Evolutionary conservation across 2,797 vertebrate genomes (phyloP).

Genomic region (Loris lydekkerianus): DNA sequence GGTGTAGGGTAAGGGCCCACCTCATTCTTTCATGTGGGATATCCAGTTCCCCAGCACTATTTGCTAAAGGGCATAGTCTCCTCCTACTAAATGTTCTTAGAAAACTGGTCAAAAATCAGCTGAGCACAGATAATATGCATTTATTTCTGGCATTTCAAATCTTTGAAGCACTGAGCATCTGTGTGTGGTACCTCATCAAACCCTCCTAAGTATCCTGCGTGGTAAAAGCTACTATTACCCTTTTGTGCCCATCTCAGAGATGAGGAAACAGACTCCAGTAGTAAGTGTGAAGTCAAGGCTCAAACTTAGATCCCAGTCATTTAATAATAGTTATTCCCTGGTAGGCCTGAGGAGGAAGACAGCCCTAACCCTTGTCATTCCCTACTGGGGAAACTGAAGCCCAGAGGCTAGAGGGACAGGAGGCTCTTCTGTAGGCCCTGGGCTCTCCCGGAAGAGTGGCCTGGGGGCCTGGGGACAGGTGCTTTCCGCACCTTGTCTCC

Average conservation of each 20-base stretch:
- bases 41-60: accelerated
- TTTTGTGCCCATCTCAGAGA: not conserved
- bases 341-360: not conserved
- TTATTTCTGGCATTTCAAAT: not conserved
- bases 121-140: accelerated
- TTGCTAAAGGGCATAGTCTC: not conserved
- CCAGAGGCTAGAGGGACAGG: not conserved
- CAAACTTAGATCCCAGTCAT: not conserved
- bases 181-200: accelerated
- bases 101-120: accelerated
- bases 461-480: not conserved
- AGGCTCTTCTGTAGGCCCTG: not conserved
- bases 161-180: accelerated
- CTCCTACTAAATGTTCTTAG: not conserved
- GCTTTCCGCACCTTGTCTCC: not conserved
- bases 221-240: too few species aligned
- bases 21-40: not conserved
- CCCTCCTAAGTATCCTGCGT: not conserved
- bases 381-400: not conserved
- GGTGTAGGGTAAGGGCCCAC: not conserved
- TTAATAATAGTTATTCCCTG: accelerated
- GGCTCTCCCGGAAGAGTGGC: not conserved
- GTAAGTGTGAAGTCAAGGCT: not conserved
- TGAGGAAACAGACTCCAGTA: not conserved
- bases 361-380: not conserved